Percentiles rank a stretch among this genome's conserved stretches.
phyloP scores from a whole-genome alignment of 2,113 vertebrate genomes.

The Barbus barbus region DNA sequence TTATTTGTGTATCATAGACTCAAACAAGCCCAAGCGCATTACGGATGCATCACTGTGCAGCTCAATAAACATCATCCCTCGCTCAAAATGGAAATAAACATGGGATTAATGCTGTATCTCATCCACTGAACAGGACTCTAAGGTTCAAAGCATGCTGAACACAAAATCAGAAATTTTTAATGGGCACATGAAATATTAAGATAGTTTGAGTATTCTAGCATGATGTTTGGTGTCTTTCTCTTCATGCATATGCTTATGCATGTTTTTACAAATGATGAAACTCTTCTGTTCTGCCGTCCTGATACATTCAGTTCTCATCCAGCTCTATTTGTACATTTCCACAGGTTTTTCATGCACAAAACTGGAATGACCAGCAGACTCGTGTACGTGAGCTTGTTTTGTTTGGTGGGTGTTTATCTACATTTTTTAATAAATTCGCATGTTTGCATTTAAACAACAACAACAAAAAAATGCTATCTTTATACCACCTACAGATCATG shows the following conservation, averaged over 20 bases:
- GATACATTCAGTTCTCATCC: background rate
- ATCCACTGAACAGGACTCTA: conserved; percentile 93
- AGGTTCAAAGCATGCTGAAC: conserved; percentile 81
- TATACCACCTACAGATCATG: background rate
- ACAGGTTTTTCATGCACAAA: too few relatives aligned
- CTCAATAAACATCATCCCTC: conserved; percentile 84
- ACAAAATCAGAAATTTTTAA: conserved; percentile 89
- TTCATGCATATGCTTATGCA: conserved; percentile 56
- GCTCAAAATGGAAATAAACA: conserved; percentile 93
- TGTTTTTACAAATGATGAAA: background rate
- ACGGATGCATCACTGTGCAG: conserved; percentile 39
- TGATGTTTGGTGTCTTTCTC: conserved; percentile 73
- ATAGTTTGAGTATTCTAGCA: conserved; percentile 83
- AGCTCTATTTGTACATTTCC: too few relatives aligned
- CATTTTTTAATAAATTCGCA: background rate
- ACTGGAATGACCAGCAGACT: too few relatives aligned
- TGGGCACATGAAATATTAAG: conserved; percentile 95
- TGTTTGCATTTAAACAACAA: background rate
- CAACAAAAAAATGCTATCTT: background rate
- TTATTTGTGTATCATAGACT: background rate
- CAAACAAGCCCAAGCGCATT: too few relatives aligned
- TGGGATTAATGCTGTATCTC: conserved; percentile 99
- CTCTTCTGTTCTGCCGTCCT: background rate
- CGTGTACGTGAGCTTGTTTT: background rate
- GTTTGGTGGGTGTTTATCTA: background rate